Conservation (phyloP, 2,113 vertebrate genomes). For the Plotosus lineatus region DNA sequence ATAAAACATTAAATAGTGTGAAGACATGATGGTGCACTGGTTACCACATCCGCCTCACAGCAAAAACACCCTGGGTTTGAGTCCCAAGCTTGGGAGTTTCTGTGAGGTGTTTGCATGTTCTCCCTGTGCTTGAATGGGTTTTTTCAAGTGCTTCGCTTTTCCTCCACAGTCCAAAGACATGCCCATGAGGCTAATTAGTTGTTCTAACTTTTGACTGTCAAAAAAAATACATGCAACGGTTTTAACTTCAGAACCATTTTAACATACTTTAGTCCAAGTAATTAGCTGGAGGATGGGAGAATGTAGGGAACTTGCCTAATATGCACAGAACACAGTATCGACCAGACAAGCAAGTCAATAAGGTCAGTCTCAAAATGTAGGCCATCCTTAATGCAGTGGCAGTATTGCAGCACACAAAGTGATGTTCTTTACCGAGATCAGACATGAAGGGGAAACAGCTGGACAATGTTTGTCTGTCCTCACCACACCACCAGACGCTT, state of each 20-base stretch:
- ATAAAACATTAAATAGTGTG: too few species aligned
- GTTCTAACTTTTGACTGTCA: too few species aligned
- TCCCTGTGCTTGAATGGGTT: too few species aligned
- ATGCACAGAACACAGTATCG: not conserved
- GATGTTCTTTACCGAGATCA: constrained; percentile 44
- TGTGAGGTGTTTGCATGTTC: too few species aligned
- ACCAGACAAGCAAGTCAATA: constrained; percentile 19
- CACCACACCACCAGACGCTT: constrained; percentile 58
- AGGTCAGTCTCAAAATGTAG: constrained; percentile 47
- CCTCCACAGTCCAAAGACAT: too few species aligned
- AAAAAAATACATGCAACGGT: not conserved
- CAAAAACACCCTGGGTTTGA: too few species aligned
- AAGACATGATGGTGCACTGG: too few species aligned
- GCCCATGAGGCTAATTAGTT: too few species aligned
- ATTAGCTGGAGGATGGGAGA: not conserved
- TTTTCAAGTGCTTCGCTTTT: too few species aligned
- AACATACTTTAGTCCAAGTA: not conserved
- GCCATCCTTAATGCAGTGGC: not conserved
- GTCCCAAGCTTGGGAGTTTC: too few species aligned
- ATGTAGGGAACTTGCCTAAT: not conserved
- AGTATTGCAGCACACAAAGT: constrained; percentile 22
- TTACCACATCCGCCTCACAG: too few species aligned
- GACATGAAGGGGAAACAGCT: constrained; percentile 68
- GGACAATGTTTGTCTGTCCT: constrained; percentile 71
- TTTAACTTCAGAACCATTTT: not conserved